Conservation (phyloP, 2,113 vertebrate genomes). For the Sminthopsis crassicaudata region DNA sequence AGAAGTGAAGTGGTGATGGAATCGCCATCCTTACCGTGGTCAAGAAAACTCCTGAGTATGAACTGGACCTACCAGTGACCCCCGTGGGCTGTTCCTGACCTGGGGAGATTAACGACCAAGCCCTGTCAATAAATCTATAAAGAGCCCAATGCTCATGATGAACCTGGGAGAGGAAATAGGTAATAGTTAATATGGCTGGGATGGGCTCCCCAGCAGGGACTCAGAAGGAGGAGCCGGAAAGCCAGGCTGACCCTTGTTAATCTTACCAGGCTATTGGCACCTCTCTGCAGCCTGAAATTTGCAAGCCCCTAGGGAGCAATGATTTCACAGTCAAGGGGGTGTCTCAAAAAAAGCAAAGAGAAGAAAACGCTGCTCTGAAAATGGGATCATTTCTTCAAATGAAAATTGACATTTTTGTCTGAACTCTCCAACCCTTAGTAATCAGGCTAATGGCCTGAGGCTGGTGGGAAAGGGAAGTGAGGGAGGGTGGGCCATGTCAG, state of each 20-base stretch:
- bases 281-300: conserved; percentile 74
- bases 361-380: conserved; percentile 71
- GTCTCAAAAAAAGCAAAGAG: conserved; percentile 51
- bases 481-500: conserved; percentile 62
- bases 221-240: conserved; percentile 71
- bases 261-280: conserved; percentile 84
- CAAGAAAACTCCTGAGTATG: conserved; percentile 23
- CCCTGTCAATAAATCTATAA: conserved; percentile 81
- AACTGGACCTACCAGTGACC: conserved; percentile 64
- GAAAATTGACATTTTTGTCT: conserved; percentile 83
- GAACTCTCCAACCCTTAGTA: conserved; percentile 82
- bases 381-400: conserved; percentile 79
- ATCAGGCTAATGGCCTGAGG: conserved; percentile 81
- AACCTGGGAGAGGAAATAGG: conserved; percentile 64
- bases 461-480: conserved; percentile 55
- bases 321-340: conserved; percentile 74
- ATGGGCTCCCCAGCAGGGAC: conserved; percentile 77
- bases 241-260: conserved; percentile 82
- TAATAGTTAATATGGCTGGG: conserved; percentile 79
- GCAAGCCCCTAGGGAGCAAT: conserved; percentile 78
- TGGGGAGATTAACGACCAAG: conserved; percentile 73
- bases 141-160: conserved; percentile 62
- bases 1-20: background rate
- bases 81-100: conserved; percentile 61
- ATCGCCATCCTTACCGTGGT: conserved; percentile 5